phyloP scores from a whole-genome alignment of 2,888 invertebrate species.

The Pandemis cinnamomeana region DNA sequence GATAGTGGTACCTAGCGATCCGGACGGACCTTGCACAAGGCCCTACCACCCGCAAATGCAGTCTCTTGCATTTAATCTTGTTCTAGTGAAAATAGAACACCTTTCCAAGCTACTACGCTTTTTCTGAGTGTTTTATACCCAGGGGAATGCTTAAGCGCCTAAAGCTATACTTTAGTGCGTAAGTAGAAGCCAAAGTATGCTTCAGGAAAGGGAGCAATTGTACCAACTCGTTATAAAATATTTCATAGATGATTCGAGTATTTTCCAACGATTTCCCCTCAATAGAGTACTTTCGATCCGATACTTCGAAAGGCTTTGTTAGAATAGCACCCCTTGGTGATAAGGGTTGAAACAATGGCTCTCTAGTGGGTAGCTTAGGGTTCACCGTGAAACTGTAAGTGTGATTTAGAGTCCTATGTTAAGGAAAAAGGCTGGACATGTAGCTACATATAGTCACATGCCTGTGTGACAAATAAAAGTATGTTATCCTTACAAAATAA shows the following conservation, averaged over 20 bases:
- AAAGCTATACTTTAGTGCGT: not conserved
- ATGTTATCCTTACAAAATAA: too few relatives aligned
- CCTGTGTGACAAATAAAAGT: too few relatives aligned
- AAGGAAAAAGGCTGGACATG: not conserved
- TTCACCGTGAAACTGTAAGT: constrained; percentile 39
- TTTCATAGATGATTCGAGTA: constrained; percentile 44
- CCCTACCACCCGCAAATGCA: too few relatives aligned
- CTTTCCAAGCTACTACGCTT: not conserved
- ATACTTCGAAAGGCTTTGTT: constrained; percentile 48
- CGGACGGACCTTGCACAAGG: too few relatives aligned
- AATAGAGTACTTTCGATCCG: constrained; percentile 45
- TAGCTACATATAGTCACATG: not conserved
- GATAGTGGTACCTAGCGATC: too few relatives aligned
- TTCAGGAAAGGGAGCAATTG: not conserved
- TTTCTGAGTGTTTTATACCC: not conserved
- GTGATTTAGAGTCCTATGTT: constrained; percentile 2
- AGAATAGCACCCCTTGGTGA: constrained; percentile 45
- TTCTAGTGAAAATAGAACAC: not conserved
- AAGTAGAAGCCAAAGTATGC: not conserved
- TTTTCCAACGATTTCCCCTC: constrained; percentile 45
- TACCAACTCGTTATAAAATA: constrained; percentile 10
- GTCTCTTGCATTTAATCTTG: not conserved
- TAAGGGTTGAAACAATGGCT: constrained; percentile 53
- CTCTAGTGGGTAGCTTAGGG: constrained; percentile 33
- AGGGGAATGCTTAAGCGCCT: not conserved